Percentiles rank a stretch among this genome's conserved stretches.
Conservation (phyloP, 2,113 vertebrate genomes). For the Eidolon helvum region DNA sequence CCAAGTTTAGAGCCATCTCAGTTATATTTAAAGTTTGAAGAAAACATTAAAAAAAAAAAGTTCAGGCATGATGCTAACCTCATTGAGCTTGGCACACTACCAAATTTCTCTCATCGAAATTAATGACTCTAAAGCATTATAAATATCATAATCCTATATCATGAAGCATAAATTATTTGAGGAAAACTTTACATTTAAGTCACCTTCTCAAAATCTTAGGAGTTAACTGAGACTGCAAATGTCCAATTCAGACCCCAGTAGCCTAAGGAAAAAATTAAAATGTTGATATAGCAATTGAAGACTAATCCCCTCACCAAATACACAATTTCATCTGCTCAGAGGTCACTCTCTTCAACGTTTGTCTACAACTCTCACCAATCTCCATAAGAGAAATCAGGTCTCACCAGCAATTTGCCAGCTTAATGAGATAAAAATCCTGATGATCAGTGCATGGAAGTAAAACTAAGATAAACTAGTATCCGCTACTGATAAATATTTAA, state of each 20-base stretch:
- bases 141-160: not conserved
- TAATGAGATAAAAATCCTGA: slow-evolving; percentile 43
- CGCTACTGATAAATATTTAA: slow-evolving; percentile 71
- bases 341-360: not conserved
- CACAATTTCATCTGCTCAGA: no score
- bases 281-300: not conserved
- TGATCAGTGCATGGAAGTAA: slow-evolving; percentile 40
- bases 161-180: not conserved
- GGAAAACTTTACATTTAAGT: not conserved
- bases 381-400: not conserved
- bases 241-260: not conserved
- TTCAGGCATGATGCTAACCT: not conserved
- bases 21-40: not conserved
- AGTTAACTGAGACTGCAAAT: not conserved
- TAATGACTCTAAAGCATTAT: not conserved
- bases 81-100: not conserved
- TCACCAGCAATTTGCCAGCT: not conserved
- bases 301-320: not conserved
- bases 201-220: not conserved
- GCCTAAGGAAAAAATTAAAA: not conserved
- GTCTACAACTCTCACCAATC: not conserved
- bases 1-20: not conserved
- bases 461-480: slow-evolving; percentile 68
- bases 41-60: not conserved
- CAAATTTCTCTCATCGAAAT: not conserved